Conservation (phyloP, 2,888 invertebrate species). For the Dinocampus coccinellae region DNA sequence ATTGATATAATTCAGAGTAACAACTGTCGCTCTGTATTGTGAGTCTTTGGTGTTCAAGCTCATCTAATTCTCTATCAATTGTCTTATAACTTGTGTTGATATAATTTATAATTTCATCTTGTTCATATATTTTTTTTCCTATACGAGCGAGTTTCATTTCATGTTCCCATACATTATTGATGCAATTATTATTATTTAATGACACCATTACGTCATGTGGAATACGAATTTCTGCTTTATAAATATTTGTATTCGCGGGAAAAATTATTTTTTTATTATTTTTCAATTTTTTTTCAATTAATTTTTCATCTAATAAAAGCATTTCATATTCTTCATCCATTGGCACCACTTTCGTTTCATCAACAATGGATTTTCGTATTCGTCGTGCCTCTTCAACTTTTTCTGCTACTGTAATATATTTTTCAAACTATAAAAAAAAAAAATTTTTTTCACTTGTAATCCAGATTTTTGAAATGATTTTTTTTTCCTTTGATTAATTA, state of each 20-base stretch:
- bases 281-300: constrained; percentile 35
- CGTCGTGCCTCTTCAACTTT: constrained; percentile 47
- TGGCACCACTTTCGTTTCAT: not conserved
- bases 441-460: not conserved
- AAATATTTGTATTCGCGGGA: constrained; percentile 37
- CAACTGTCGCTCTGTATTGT: constrained; percentile 73
- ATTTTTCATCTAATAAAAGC: constrained; percentile 53
- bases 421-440: constrained; percentile 51
- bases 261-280: constrained; percentile 26
- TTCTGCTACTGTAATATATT: constrained; percentile 53
- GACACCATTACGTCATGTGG: constrained; percentile 52
- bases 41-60: constrained; percentile 73
- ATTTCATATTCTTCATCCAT: constrained; percentile 60
- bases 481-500: constrained; percentile 44
- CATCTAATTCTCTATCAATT: constrained; percentile 77
- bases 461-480: not conserved
- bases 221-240: constrained; percentile 32
- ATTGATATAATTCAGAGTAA: constrained; percentile 76
- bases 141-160: constrained; percentile 73
- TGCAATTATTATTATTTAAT: constrained; percentile 62
- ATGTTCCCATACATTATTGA: constrained; percentile 71
- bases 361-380: not conserved
- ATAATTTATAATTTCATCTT: constrained; percentile 75
- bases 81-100: constrained; percentile 74
- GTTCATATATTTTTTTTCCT: constrained; percentile 75